Base-by-base conservation (phyloP, 64 coral and sea anemone genomes). In the Actinia equina region DNA sequence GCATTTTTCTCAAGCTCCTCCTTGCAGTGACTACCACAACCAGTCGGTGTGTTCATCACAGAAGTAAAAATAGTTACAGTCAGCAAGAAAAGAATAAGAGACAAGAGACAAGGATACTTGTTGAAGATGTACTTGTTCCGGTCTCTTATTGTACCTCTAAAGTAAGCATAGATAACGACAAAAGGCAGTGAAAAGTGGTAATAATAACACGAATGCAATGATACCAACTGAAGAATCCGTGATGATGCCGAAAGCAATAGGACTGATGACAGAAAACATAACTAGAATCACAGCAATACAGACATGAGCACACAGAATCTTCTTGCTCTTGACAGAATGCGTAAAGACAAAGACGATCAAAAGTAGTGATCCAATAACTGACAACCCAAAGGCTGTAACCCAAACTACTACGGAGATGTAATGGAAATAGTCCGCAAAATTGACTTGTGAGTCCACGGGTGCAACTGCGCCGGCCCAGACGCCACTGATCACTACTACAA, bases 201-300 rank as follows among this genome's bases (percentile, higher is more conserved):
- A 81, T 43, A 94, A 83, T 55, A 94, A 87, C 3, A 87, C 88
- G 17, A 94, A 94, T 5, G 65, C 76, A 8, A 94, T 86, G 6
- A 85, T 64, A 3, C 88, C 86, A 0, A 76, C 83, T 27, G 93
- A 83, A 2, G 71, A 65, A 6, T 87, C 59, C 0, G 83, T 26
- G 7, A 94, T 77, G 9, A 88, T 46, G 17, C 52, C 64, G 71
- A 94, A 94, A 1, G 88, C n/a, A 7, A 94, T 59, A 42, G 88
- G 88, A 7, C 82, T 70, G 5, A 94, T 63, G 23, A 94, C 89
- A 11, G 93, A 62, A 20, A 83, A 87, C 19, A 87, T 13, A 43
- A 87, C 51, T 56, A 94, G 23, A 6, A 82, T 23, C 1, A 87
- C 42, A 20, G 44, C 20, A 25, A 87, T 5, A 27, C 88, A 54